These are phyloP conservation scores for Sycobia sp. DNA, from an alignment of 1,140 invertebrate genomes.

Conservation along the genomic window DNA sequence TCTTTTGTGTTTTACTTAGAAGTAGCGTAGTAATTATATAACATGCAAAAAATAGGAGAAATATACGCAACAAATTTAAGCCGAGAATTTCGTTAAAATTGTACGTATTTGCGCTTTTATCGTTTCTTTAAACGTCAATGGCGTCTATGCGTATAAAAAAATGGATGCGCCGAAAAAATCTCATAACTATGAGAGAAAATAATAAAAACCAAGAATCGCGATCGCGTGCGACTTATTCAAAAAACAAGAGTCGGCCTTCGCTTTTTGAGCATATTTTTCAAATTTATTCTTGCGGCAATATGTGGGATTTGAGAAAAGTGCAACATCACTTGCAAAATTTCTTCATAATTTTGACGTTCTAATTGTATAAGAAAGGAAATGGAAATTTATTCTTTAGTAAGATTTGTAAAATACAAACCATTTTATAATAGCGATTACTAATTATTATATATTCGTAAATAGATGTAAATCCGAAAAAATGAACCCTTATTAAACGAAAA, in stretches of 20 bases:
- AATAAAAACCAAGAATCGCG: conserved; percentile 15
- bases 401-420: too few species aligned
- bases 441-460: too few species aligned
- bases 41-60: too few species aligned
- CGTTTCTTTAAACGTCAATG: not conserved
- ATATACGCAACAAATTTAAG: conserved; percentile 1
- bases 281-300: conserved; percentile 24
- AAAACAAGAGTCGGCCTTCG: conserved; percentile 15
- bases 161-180: conserved; percentile 17
- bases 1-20: too few species aligned
- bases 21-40: too few species aligned
- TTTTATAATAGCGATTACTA: too few species aligned
- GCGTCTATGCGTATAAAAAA: not conserved
- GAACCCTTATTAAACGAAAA: too few species aligned
- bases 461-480: too few species aligned
- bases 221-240: conserved; percentile 18
- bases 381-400: too few species aligned
- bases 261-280: conserved; percentile 20
- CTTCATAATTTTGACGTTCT: conserved; percentile 2
- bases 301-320: not conserved
- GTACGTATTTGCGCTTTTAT: not conserved
- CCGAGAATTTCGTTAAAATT: conserved; percentile 9
- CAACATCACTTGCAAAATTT: not conserved
- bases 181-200: conserved; percentile 10
- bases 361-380: too few species aligned